Conservation (phyloP, 2,797 vertebrate genomes). For the Tympanoctomys barrerae region DNA sequence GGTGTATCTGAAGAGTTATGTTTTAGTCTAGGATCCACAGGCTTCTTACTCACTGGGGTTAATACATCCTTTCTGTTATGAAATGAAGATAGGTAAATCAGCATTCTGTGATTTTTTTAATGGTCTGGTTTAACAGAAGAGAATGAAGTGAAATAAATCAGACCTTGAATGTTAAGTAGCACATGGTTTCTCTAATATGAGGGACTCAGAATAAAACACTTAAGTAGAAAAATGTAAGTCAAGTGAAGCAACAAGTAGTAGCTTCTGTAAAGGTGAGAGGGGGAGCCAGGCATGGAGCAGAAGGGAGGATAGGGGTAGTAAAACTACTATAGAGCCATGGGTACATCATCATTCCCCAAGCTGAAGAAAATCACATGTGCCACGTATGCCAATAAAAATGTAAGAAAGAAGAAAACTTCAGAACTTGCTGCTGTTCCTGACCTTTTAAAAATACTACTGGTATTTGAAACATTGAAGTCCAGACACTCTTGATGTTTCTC, state of each 20-base stretch:
- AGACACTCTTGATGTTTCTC: background rate
- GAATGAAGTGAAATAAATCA: background rate
- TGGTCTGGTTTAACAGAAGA: background rate
- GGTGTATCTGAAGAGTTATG: background rate
- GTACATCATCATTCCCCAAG: background rate
- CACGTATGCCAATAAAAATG: background rate
- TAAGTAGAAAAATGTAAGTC: background rate
- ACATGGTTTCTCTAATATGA: background rate
- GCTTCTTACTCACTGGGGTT: background rate
- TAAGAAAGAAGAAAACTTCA: background rate
- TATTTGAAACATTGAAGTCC: background rate
- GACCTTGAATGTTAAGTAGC: background rate
- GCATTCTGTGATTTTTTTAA: background rate
- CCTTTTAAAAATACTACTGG: background rate
- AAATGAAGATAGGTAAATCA: background rate
- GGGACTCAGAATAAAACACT: background rate
- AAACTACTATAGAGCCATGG: too few species aligned
- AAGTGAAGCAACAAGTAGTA: background rate
- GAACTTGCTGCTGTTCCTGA: background rate
- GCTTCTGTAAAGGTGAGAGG: background rate
- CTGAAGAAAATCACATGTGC: background rate
- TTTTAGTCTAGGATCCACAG: background rate
- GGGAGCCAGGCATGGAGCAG: too few species aligned
- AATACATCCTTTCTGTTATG: background rate
- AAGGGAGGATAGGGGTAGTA: too few species aligned